Evolutionary conservation across 1,140 invertebrate species (phyloP).

Genomic region (Drosophila trapezifrons): DNA sequence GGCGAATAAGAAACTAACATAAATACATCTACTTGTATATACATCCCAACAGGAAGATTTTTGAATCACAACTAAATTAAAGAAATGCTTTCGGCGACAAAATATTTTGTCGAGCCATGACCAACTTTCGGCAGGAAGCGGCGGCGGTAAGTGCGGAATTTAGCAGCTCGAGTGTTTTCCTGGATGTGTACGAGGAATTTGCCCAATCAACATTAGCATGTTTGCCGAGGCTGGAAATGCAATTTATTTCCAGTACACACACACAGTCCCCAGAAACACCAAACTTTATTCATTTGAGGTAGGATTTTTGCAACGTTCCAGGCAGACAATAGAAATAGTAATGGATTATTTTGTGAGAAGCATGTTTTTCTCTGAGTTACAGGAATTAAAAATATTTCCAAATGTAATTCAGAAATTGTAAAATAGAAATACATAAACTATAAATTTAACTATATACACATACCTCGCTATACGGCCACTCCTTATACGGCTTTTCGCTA

Average conservation of each 20-base stretch:
- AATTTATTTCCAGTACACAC: constrained; percentile 43
- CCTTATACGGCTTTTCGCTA: too few relatives aligned
- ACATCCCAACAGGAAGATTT: constrained; percentile 41
- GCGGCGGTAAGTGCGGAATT: constrained; percentile 31
- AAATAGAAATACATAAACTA: too few relatives aligned
- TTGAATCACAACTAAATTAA: constrained; percentile 76
- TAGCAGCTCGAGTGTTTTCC: constrained; percentile 35
- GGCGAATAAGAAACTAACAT: constrained; percentile 26
- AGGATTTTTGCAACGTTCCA: not conserved
- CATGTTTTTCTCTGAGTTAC: not conserved
- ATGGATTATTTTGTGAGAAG: too few relatives aligned
- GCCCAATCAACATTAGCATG: constrained; percentile 68
- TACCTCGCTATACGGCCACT: too few relatives aligned
- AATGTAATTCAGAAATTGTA: too few relatives aligned
- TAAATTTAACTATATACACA: too few relatives aligned
- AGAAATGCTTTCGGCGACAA: constrained; percentile 74
- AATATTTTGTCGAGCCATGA: constrained; percentile 58
- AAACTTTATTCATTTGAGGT: constrained; percentile 42
- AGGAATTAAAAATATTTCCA: too few relatives aligned
- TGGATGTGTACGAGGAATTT: constrained; percentile 52
- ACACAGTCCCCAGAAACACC: not conserved
- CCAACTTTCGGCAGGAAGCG: constrained; percentile 22
- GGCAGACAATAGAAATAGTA: too few relatives aligned
- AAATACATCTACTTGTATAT: constrained; percentile 23
- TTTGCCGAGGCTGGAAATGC: constrained; percentile 62